Evolutionary conservation across 2,797 vertebrate genomes (phyloP).

Genomic region (Intellagama lesueurii): DNA sequence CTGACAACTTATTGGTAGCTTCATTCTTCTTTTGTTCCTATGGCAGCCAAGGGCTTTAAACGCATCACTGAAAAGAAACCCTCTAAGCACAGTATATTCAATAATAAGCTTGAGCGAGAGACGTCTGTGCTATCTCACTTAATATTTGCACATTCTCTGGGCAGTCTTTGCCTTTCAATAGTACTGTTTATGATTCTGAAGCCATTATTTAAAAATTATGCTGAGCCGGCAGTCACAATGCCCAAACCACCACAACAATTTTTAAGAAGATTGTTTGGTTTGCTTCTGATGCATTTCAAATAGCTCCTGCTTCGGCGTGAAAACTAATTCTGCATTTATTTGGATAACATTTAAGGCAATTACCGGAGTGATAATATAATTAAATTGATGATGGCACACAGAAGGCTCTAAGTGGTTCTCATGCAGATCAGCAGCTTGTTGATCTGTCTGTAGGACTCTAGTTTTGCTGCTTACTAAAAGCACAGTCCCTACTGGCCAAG

Average conservation of each 20-base stretch:
- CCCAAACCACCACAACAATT: conserved; percentile 31
- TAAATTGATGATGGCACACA: not conserved
- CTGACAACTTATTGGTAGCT: conserved; percentile 39
- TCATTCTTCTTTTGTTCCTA: conserved; percentile 36
- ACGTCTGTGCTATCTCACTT: conserved; percentile 23
- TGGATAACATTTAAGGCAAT: not conserved
- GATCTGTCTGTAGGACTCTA: not conserved
- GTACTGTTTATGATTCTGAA: not conserved
- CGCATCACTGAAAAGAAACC: conserved; percentile 9
- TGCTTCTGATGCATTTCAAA: conserved; percentile 45
- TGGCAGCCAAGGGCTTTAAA: not conserved
- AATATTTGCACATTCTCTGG: not conserved
- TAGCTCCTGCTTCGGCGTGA: conserved; percentile 8
- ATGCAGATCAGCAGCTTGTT: not conserved
- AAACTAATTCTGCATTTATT: conserved; percentile 34
- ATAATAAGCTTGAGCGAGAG: not conserved
- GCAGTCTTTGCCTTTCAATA: not conserved
- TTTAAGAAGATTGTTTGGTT: conserved; percentile 22
- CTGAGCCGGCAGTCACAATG: conserved; percentile 26
- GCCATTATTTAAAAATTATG: conserved; percentile 19
- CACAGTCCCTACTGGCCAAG: no score
- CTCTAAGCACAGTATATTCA: not conserved
- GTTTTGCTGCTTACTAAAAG: not conserved
- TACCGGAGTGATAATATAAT: not conserved
- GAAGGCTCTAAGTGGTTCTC: not conserved